Evolutionary conservation across 2,113 vertebrate genomes (phyloP).

Genomic region (Syngnathus scovelli): DNA sequence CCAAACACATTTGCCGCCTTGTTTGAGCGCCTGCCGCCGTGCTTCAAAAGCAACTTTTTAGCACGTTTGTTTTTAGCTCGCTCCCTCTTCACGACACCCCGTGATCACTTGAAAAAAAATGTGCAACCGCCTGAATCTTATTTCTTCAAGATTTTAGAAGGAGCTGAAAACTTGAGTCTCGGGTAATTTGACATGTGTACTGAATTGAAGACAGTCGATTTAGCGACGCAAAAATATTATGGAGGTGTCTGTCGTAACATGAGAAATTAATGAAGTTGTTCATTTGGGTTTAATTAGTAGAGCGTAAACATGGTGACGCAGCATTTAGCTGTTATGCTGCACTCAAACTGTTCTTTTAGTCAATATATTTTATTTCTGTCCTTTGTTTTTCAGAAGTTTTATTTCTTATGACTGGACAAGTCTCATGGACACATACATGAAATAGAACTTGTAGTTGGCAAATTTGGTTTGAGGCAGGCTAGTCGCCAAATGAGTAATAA

Average conservation of each 20-base stretch:
- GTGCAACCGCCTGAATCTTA: slow-evolving; percentile 10
- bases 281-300: no score
- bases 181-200: slow-evolving; percentile 16
- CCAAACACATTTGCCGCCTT: slow-evolving; percentile 59
- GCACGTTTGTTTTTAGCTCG: slow-evolving; percentile 34
- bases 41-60: slow-evolving; percentile 60
- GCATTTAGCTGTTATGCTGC: no score
- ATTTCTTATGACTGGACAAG: no score
- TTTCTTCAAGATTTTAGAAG: slow-evolving; percentile 4
- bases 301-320: no score
- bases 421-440: not conserved
- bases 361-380: no score
- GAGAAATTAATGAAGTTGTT: no score
- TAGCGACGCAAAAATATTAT: no score
- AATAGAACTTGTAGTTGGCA: not conserved
- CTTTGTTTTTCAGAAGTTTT: no score
- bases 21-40: slow-evolving; percentile 47
- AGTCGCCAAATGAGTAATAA: no score
- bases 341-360: no score
- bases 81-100: slow-evolving; percentile 35
- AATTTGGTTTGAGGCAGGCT: not conserved
- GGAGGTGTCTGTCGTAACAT: no score
- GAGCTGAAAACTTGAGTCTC: slow-evolving; percentile 9
- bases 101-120: slow-evolving; percentile 40
- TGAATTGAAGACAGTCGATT: not conserved